Evolutionary conservation across 1,140 invertebrate genomes (phyloP).

Genomic region (Himalopsyche phryganea): DNA sequence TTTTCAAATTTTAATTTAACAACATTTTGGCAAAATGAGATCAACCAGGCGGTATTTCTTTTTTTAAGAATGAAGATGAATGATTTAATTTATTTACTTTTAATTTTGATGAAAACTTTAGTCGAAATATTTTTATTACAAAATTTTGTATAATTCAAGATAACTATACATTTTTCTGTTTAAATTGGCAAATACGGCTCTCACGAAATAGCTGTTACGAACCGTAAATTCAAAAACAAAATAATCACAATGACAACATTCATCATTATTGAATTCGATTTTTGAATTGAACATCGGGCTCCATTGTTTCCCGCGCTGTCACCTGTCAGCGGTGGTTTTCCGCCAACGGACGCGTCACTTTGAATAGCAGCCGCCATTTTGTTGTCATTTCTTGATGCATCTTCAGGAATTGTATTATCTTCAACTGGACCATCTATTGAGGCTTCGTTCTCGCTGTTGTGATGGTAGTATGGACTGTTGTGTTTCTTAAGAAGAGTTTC

Average conservation of each 20-base stretch:
- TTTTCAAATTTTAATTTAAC: no score
- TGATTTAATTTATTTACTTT: no score
- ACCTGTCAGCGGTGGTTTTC: slow-evolving; percentile 13
- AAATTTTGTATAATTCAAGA: no score
- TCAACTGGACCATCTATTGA: slow-evolving; percentile 8
- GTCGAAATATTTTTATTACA: no score
- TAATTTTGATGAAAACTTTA: no score
- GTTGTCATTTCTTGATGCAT: slow-evolving; percentile 4
- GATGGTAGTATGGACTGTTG: slow-evolving; percentile 23
- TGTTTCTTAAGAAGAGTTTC: slow-evolving; percentile 24
- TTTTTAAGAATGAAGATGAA: no score
- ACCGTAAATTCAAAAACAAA: background rate
- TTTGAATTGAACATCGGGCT: background rate
- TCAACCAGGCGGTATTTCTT: no score
- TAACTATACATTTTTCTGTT: background rate
- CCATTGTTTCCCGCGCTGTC: slow-evolving; percentile 7
- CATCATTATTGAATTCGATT: background rate
- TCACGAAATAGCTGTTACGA: background rate
- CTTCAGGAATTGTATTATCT: slow-evolving; percentile 10
- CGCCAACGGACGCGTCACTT: slow-evolving; percentile 23
- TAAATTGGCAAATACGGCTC: no score
- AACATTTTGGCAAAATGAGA: no score
- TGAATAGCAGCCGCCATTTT: slow-evolving; percentile 31
- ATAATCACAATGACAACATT: background rate
- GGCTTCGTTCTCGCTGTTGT: slow-evolving; percentile 28